Conservation (phyloP, 2,888 invertebrate species). For the Scaptodrosophila latifasciaeformis region DNA sequence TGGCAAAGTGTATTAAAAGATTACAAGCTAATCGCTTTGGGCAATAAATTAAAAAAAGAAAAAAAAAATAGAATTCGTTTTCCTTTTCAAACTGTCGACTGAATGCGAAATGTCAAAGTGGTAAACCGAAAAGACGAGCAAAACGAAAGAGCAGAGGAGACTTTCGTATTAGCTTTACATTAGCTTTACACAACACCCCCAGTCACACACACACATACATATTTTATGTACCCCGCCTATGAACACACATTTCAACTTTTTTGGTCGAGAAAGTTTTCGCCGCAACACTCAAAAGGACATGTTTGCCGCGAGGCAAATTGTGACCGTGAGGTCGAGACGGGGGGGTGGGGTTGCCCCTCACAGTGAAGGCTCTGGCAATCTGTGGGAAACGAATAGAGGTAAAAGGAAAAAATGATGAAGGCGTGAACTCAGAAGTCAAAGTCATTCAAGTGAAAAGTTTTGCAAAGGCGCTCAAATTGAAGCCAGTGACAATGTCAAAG, state of each 20-base stretch:
- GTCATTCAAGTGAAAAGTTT: constrained; percentile 49
- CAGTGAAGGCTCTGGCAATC: too few relatives aligned
- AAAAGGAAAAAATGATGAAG: constrained; percentile 33
- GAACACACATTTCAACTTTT: constrained; percentile 46
- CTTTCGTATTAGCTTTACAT: too few relatives aligned
- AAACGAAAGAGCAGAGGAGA: too few relatives aligned
- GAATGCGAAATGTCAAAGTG: neutral
- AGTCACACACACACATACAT: too few relatives aligned
- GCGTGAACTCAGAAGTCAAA: constrained; percentile 47
- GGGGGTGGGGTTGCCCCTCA: too few relatives aligned
- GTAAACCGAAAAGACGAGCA: neutral
- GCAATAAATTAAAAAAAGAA: too few relatives aligned
- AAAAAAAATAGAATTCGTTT: constrained; percentile 6
- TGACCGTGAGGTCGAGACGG: too few relatives aligned
- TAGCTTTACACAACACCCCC: too few relatives aligned
- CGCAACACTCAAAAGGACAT: constrained; percentile 47
- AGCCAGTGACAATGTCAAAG: constrained; percentile 19
- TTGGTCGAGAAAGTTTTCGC: constrained; percentile 46
- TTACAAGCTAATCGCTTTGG: constrained; percentile 48
- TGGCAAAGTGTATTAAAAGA: constrained; percentile 39
- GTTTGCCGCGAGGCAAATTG: constrained; percentile 40
- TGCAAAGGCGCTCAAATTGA: constrained; percentile 22
- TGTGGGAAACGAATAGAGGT: neutral
- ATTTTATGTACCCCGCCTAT: too few relatives aligned
- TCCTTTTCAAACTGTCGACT: neutral